Base-by-base conservation (phyloP, 2,888 invertebrate species). In the Meteorus cinctellus region DNA sequence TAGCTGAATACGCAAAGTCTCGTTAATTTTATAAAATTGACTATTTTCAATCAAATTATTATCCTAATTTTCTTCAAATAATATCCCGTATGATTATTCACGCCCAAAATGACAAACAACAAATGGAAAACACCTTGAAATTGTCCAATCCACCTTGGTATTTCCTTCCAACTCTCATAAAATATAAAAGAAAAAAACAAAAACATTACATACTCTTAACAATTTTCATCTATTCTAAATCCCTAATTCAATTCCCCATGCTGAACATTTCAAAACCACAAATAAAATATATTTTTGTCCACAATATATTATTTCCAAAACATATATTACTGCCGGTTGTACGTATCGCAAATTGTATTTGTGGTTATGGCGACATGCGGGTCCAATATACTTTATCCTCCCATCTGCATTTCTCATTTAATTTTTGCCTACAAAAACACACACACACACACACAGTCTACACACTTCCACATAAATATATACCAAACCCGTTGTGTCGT, bases 261-360 rank as follows among this genome's bases (percentile, higher is more conserved):
- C 48, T 4, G n/a, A 3, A 4, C 12, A 48, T 48, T 5, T 24
- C n/a, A 19, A 19, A 55, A 55, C 51, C 51, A 55, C 51, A 55
- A 55, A 55, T 55, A 55, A 55, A 55, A 55, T 55, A 19, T 19
- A 55, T 55, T n/a, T n/a, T 19, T 1, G 8, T 55, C 4, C 19
- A 19, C 51, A 5, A 55, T 19, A 55, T 19, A 55, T 55, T 55
- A 55, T 19, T 55, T 55, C n/a, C 2, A 5, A 55, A 55, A n/a
- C n/a, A 19, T n/a, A 55, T 55, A 55, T 55, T 55, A 19, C 19
- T 6, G 71, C 77, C 76, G 71, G 76, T 77, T 65, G 70, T 62
- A 67, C 68, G 41, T 76, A 73, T 74, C 79, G 76, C 74, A 75
- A 76, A 77, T 71, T 79, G 75, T 75, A 80, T 79, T 81, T 79